Conservation (phyloP, 2,113 vertebrate genomes). For the Leucopsar rothschildi region DNA sequence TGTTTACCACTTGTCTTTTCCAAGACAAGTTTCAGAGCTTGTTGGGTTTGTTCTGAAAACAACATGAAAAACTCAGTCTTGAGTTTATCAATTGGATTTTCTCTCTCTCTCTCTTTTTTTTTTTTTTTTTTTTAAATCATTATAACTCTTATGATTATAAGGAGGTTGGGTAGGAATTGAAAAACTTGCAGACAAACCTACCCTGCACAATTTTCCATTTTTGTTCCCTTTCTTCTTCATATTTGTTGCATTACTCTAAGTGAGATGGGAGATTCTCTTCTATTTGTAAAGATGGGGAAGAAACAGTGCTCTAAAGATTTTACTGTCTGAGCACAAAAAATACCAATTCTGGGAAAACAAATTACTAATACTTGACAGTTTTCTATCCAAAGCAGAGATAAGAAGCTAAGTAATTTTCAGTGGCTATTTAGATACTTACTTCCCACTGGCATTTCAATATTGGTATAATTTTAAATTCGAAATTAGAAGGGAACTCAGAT, state of each 20-base stretch:
- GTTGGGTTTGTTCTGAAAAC: not conserved
- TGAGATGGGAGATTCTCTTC: not conserved
- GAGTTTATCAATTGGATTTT: not conserved
- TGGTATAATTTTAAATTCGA: not conserved
- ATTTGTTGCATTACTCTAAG: not conserved
- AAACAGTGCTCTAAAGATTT: not conserved
- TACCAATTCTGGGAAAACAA: not conserved
- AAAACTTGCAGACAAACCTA: not conserved
- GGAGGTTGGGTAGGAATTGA: not conserved
- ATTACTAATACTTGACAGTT: not conserved
- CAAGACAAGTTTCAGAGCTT: not conserved
- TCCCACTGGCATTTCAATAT: not conserved
- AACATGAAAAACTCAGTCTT: not conserved
- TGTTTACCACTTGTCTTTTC: conserved; percentile 5
- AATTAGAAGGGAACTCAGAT: not conserved
- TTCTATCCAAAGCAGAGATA: not conserved
- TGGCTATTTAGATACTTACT: not conserved
- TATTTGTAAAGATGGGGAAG: not conserved
- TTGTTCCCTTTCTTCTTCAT: not conserved
- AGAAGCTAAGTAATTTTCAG: not conserved
- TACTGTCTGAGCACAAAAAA: not conserved
- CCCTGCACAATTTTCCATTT: not conserved
- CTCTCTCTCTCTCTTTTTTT: not conserved
- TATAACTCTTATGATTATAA: not conserved
- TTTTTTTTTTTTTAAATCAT: not conserved